Evolutionary conservation across 2,113 vertebrate genomes (phyloP).

Genomic region (Eleginops maclovinus): DNA sequence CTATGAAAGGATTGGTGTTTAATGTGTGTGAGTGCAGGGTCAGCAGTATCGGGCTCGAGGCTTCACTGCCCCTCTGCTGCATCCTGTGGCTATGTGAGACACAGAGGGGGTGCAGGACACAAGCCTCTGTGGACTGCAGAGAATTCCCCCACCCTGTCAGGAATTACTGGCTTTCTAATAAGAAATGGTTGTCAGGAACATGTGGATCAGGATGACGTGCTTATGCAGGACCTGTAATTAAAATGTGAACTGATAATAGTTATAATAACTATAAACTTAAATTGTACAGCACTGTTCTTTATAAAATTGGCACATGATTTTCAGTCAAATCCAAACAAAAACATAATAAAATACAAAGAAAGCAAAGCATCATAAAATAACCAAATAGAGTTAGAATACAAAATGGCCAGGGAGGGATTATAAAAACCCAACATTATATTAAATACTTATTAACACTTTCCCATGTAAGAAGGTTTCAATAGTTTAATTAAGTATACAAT

Average conservation of each 20-base stretch:
- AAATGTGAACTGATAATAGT: background rate
- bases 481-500: background rate
- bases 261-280: too few species aligned
- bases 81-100: slow-evolving; percentile 22
- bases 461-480: too few species aligned
- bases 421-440: too few species aligned
- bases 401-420: too few species aligned
- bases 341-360: too few species aligned
- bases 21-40: slow-evolving; percentile 45
- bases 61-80: slow-evolving; percentile 43
- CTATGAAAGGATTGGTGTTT: slow-evolving; percentile 31
- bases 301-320: too few species aligned
- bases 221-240: background rate
- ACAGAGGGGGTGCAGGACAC: background rate
- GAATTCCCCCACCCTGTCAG: slow-evolving; percentile 1
- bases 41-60: slow-evolving; percentile 33
- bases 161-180: slow-evolving; percentile 16
- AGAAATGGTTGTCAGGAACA: background rate
- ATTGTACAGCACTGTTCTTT: too few species aligned
- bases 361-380: too few species aligned
- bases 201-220: background rate
- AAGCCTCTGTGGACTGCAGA: slow-evolving; percentile 8
- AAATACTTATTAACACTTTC: too few species aligned
- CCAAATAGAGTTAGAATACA: too few species aligned
- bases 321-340: too few species aligned